Evolutionary conservation across 2,113 vertebrate genomes (phyloP).

Genomic region (Myiagra hebetior): DNA sequence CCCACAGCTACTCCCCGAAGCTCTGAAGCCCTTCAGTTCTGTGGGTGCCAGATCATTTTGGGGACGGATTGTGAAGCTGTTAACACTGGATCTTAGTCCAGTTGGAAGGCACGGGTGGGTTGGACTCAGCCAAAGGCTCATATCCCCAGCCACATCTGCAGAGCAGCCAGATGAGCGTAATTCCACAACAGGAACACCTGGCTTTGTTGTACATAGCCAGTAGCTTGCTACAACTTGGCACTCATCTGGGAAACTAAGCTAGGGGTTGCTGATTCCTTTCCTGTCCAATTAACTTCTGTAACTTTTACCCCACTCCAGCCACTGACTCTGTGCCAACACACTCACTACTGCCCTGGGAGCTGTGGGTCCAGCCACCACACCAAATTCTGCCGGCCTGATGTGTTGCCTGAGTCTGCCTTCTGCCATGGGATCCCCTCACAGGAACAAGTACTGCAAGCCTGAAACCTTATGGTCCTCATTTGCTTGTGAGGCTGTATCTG

Average conservation of each 20-base stretch:
- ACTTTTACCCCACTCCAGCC: background rate
- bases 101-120: background rate
- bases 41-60: rapidly evolving
- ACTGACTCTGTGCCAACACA: background rate
- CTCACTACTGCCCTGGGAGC: background rate
- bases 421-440: background rate
- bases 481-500: rapidly evolving
- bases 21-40: background rate
- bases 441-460: background rate
- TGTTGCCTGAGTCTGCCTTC: rapidly evolving
- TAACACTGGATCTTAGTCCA: background rate
- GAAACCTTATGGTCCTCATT: background rate
- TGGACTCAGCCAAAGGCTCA: background rate
- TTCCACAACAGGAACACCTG: background rate
- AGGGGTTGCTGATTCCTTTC: background rate
- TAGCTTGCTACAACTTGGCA: background rate
- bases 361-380: background rate
- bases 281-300: background rate
- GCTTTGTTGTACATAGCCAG: background rate
- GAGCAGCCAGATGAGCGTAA: rapidly evolving
- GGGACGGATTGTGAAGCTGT: background rate
- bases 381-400: background rate
- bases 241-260: background rate
- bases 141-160: background rate
- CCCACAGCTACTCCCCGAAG: background rate